Evolutionary conservation across 2,888 invertebrate species (phyloP).

Genomic region (Cryptosula pallasiana): DNA sequence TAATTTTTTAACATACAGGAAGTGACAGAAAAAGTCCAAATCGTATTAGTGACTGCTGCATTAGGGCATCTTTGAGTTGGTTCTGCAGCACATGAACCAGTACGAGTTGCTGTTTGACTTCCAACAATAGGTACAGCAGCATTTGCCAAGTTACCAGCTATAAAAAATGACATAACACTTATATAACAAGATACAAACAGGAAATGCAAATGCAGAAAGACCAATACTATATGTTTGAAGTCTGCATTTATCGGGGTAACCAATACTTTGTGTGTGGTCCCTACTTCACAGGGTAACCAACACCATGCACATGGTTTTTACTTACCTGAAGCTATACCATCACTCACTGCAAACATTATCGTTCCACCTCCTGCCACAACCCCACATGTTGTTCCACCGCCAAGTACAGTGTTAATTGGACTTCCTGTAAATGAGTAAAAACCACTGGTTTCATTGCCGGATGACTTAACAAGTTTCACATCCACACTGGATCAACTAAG

Average conservation of each 20-base stretch:
- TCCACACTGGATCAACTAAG: no score
- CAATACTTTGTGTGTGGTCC: no score
- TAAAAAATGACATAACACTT: no score
- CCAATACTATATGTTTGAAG: no score
- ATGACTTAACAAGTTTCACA: no score
- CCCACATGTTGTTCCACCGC: background rate
- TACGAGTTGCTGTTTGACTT: background rate
- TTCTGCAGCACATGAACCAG: background rate
- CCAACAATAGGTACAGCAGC: background rate
- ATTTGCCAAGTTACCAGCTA: background rate
- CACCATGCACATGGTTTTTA: no score
- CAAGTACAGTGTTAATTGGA: background rate
- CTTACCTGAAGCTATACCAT: background rate
- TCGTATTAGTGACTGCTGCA: background rate
- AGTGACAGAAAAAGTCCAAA: constrained; percentile 8
- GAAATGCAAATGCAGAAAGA: no score
- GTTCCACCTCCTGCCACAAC: background rate
- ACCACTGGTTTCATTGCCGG: no score
- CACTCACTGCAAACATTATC: background rate
- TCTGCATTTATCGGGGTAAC: no score
- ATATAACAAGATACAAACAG: no score
- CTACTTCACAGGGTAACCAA: no score
- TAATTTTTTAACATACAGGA: constrained; percentile 13
- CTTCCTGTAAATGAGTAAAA: no score
- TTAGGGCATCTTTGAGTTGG: background rate